A percentile compares a stretch with the other conserved stretches of the same genome.
Evolutionary conservation across 2,888 invertebrate species (phyloP).

Genomic region (Volucella bombylans): DNA sequence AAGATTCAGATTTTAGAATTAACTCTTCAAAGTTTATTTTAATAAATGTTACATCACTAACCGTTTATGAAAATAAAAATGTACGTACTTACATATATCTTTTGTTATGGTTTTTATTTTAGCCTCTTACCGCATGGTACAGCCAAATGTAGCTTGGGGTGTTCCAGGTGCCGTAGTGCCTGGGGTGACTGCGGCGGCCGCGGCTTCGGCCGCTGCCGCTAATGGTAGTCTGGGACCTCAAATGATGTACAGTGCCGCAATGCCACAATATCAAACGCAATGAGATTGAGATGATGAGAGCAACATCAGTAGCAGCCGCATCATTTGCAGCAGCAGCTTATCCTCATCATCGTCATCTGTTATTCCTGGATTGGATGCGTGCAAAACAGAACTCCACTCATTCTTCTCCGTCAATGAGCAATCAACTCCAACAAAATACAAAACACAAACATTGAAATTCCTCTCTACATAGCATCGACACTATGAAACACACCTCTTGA

Average conservation of each 20-base stretch:
- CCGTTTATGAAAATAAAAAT: constrained; percentile 39
- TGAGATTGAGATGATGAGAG: constrained; percentile 83
- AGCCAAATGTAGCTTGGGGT: constrained; percentile 84
- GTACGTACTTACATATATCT: constrained; percentile 39
- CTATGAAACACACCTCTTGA: constrained; percentile 52
- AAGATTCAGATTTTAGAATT: no score
- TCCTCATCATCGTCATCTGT: constrained; percentile 75
- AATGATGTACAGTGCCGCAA: constrained; percentile 87
- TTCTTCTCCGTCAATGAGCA: constrained; percentile 62
- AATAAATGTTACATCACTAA: no score
- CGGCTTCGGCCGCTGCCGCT: constrained; percentile 83
- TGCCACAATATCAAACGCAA: constrained; percentile 94
- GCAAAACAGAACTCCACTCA: constrained; percentile 74
- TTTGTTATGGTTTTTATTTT: constrained; percentile 61
- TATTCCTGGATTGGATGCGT: constrained; percentile 78
- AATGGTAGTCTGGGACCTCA: constrained; percentile 85
- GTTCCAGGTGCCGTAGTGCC: constrained; percentile 84
- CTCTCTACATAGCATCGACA: constrained; percentile 66
- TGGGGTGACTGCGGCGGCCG: constrained; percentile 83
- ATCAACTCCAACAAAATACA: constrained; percentile 51
- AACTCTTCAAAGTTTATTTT: no score
- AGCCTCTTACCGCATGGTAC: constrained; percentile 86
- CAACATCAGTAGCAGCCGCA: constrained; percentile 68
- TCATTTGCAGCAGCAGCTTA: constrained; percentile 63
- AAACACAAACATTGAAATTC: constrained; percentile 62